A percentile compares a stretch with the other conserved stretches of the same genome.
phyloP scores from a whole-genome alignment of 2,797 vertebrate genomes.

The Danio aesculapii region DNA sequence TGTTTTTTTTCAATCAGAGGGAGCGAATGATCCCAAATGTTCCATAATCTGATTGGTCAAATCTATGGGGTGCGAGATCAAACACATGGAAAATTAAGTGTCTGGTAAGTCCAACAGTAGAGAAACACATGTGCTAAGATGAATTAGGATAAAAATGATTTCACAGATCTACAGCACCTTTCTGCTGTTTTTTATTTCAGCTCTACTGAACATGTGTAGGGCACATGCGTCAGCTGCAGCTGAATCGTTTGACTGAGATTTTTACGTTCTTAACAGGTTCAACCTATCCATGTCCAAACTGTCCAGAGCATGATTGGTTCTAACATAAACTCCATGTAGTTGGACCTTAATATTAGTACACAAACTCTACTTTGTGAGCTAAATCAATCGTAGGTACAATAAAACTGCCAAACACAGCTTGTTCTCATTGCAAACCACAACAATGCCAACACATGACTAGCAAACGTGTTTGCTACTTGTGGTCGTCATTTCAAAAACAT shows the following conservation, averaged over 20 bases:
- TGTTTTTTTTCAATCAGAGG: conserved; percentile 5
- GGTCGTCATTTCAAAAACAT: conserved; percentile 57
- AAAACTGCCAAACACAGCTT: background rate
- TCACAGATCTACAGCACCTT: conserved; percentile 75
- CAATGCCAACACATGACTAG: conserved; percentile 70
- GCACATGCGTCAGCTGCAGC: conserved; percentile 67
- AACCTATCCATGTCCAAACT: background rate
- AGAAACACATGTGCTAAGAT: conserved; percentile 73
- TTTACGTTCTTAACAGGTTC: conserved; percentile 11
- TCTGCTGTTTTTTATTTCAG: conserved; percentile 63
- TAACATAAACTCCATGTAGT: conserved; percentile 16
- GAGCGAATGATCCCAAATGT: background rate
- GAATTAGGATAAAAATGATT: conserved; percentile 77
- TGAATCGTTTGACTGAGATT: conserved; percentile 32
- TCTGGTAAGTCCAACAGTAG: conserved; percentile 51
- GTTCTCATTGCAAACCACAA: conserved; percentile 45
- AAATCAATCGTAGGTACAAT: background rate
- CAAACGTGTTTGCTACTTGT: conserved; percentile 58
- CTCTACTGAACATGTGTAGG: conserved; percentile 78
- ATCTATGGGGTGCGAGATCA: conserved; percentile 44
- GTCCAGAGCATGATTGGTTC: conserved; percentile 4
- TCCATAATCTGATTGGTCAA: conserved; percentile 40
- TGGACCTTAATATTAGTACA: background rate
- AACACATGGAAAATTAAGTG: conserved; percentile 52
- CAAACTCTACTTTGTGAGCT: background rate